Conservation (phyloP, 1,140 invertebrate species). For the Diorhabda carinulata region DNA sequence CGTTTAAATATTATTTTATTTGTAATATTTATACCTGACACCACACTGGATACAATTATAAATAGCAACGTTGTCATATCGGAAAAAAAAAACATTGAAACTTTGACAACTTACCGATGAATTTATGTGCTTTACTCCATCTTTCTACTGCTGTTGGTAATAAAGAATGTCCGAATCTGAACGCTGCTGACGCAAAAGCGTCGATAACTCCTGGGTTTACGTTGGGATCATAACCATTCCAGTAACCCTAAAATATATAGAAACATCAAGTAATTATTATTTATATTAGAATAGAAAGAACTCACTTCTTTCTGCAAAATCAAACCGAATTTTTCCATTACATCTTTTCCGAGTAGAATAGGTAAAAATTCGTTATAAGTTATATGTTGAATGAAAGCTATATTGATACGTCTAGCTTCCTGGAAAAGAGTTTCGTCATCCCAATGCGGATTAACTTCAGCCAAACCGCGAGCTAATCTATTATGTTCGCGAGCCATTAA, state of each 20-base stretch:
- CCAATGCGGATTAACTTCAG: constrained; percentile 87
- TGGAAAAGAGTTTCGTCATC: constrained; percentile 92
- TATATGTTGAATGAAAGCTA: constrained; percentile 88
- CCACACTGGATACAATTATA: no score
- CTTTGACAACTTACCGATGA: constrained; percentile 64
- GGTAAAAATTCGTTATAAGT: constrained; percentile 94
- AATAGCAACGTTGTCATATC: no score
- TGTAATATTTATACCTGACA: no score
- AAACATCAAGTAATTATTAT: no score
- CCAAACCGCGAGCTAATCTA: constrained; percentile 70
- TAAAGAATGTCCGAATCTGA: constrained; percentile 85
- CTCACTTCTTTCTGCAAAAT: constrained; percentile 75
- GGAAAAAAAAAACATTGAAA: no score
- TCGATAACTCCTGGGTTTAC: constrained; percentile 84
- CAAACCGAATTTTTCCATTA: constrained; percentile 88
- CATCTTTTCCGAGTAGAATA: constrained; percentile 86
- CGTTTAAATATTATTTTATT: no score
- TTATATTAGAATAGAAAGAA: not conserved
- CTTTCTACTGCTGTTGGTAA: constrained; percentile 83
- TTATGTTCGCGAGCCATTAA: constrained; percentile 87
- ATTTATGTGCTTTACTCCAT: constrained; percentile 91
- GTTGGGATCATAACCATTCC: constrained; percentile 81
- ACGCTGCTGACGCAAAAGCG: constrained; percentile 83
- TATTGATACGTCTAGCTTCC: constrained; percentile 83
- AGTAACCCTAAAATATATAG: constrained; percentile 64